A percentile compares a stretch with the other conserved stretches of the same genome.
Conservation (phyloP, 2,888 invertebrate genomes). For the Uloborus plumipes region DNA sequence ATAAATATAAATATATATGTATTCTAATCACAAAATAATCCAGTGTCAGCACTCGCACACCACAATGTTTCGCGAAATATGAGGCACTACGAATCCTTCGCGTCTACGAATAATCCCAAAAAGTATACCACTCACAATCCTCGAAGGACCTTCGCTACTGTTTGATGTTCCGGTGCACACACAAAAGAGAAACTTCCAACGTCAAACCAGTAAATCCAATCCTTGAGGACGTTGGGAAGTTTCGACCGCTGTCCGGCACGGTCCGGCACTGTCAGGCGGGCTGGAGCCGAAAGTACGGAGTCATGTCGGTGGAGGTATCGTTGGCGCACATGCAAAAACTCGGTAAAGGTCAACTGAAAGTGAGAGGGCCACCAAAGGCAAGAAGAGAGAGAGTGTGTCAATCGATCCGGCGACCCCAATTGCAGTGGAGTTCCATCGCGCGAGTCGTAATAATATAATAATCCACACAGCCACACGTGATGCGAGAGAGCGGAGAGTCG, state of each 20-base stretch:
- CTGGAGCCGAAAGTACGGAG: conserved; percentile 31
- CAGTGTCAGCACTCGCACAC: too few relatives aligned
- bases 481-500: background rate
- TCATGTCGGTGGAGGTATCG: conserved; percentile 10
- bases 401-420: background rate
- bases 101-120: too few relatives aligned
- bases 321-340: background rate
- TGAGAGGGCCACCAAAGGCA: background rate
- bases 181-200: too few relatives aligned
- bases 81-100: too few relatives aligned
- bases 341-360: background rate
- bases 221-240: too few relatives aligned
- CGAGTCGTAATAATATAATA: background rate
- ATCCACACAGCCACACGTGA: background rate
- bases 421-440: background rate
- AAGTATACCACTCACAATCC: too few relatives aligned
- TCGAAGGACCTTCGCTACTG: too few relatives aligned
- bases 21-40: too few relatives aligned
- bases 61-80: too few relatives aligned
- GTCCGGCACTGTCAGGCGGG: conserved; percentile 41
- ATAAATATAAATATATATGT: too few relatives aligned
- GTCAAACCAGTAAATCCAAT: too few relatives aligned
- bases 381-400: background rate
- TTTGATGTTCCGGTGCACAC: too few relatives aligned
- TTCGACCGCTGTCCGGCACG: background rate